phyloP scores from a whole-genome alignment of 1,140 invertebrate species.

The Drosophila subobscura region DNA sequence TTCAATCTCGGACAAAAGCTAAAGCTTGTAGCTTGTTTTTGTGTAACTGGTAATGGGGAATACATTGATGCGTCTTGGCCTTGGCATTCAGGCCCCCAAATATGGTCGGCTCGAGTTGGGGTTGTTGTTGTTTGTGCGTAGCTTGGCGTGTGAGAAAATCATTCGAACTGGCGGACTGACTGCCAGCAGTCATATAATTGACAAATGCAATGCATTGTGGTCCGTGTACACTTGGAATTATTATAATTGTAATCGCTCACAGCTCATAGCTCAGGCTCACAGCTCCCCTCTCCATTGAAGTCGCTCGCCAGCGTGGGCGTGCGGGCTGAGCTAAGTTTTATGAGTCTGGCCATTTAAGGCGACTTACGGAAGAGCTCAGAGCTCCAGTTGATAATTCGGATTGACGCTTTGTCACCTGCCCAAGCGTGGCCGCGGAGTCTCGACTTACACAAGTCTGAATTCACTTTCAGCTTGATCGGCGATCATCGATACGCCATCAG shows the following conservation, averaged over 20 bases:
- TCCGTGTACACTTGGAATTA: constrained; percentile 50
- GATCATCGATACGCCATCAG: constrained; percentile 1
- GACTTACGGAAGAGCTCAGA: constrained; percentile 40
- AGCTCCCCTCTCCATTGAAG: constrained; percentile 32
- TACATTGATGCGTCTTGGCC: constrained; percentile 47
- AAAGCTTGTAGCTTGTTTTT: constrained; percentile 33
- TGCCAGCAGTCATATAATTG: constrained; percentile 44
- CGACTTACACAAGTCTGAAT: constrained; percentile 2
- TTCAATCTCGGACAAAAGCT: constrained; percentile 52
- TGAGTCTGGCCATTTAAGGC: constrained; percentile 45
- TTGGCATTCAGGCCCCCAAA: constrained; percentile 77
- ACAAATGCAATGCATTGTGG: constrained; percentile 71
- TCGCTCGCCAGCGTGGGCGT: constrained; percentile 33
- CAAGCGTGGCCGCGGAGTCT: constrained; percentile 1
- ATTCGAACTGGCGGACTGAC: constrained; percentile 6
- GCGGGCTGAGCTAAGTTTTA: constrained; percentile 24
- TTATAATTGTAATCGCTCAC: constrained; percentile 48
- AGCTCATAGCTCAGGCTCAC: no score
- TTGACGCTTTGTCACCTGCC: constrained; percentile 24
- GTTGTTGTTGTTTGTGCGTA: neutral
- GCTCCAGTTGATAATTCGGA: constrained; percentile 33
- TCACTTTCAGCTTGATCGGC: constrained; percentile 17
- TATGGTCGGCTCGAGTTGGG: constrained; percentile 54
- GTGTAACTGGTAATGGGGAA: constrained; percentile 57
- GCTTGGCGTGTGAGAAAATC: constrained; percentile 65